Conservation (phyloP, 2,113 vertebrate species). For the Neofelis nebulosa region DNA sequence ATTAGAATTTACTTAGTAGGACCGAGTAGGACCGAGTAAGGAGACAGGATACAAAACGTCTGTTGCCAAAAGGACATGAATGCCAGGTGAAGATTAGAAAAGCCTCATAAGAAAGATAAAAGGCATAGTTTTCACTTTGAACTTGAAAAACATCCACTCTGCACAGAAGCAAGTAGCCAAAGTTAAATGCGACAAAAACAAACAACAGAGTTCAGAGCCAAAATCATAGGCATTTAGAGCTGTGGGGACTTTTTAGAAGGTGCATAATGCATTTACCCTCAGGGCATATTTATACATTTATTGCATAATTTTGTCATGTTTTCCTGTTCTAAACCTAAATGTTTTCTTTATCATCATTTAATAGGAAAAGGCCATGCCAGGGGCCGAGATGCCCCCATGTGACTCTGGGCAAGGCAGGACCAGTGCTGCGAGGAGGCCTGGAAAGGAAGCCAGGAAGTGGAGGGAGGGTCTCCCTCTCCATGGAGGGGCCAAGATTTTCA, state of each 20-base stretch:
- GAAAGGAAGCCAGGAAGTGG: neutral
- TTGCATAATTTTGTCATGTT: neutral
- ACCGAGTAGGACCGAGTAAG: neutral
- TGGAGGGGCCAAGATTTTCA: neutral
- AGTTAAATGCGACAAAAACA: neutral
- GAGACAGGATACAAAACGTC: neutral
- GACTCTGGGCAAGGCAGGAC: neutral
- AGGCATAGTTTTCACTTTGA: conserved; percentile 63
- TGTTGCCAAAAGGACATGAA: conserved; percentile 19
- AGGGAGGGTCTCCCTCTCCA: neutral
- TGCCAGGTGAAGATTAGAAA: conserved; percentile 62
- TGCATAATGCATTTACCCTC: neutral
- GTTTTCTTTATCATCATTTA: conserved; percentile 18
- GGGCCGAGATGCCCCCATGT: neutral
- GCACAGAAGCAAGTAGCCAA: conserved; percentile 14
- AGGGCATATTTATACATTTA: neutral
- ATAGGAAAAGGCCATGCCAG: neutral
- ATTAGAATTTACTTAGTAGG: neutral
- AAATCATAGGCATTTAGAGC: neutral
- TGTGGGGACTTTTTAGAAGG: neutral
- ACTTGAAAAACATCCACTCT: conserved; percentile 52
- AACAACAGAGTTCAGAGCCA: neutral
- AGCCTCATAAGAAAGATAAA: conserved; percentile 58
- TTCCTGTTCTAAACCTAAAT: neutral
- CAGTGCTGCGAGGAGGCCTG: neutral